Conservation (phyloP, 2,888 invertebrate genomes). For the Malacosoma neustria region DNA sequence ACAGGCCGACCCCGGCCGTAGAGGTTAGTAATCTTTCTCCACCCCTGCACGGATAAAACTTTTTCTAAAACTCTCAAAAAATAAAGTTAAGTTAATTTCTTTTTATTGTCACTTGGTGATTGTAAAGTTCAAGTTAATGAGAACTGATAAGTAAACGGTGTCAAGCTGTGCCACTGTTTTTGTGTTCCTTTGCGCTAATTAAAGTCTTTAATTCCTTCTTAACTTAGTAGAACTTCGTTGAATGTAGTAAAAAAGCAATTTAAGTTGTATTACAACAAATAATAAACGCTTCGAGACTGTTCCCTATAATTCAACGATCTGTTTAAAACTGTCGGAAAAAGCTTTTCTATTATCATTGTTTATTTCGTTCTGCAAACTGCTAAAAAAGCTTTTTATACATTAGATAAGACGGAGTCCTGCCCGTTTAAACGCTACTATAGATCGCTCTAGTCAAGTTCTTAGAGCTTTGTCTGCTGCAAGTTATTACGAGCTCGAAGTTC, state of each 20-base stretch:
- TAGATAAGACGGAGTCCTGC: too few relatives aligned
- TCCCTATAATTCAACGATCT: conserved; percentile 5
- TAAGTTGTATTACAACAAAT: conserved; percentile 18
- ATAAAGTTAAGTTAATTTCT: not conserved
- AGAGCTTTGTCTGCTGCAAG: too few relatives aligned
- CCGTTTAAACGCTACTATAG: too few relatives aligned
- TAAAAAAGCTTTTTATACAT: too few relatives aligned
- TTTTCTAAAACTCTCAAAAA: not conserved
- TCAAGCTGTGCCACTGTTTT: not conserved
- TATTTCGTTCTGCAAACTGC: too few relatives aligned
- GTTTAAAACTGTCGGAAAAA: not conserved
- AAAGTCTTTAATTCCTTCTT: conserved; percentile 4
- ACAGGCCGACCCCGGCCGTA: too few relatives aligned
- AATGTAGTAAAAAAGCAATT: conserved; percentile 20
- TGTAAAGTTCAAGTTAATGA: not conserved
- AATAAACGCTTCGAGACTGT: conserved; percentile 15
- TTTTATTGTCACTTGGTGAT: not conserved
- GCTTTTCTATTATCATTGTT: not conserved
- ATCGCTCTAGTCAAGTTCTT: too few relatives aligned
- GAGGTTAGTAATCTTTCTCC: too few relatives aligned
- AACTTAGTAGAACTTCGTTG: conserved; percentile 3
- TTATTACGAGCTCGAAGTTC: too few relatives aligned
- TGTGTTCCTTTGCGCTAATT: not conserved
- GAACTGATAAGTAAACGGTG: not conserved
- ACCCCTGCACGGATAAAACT: too few relatives aligned